Evolutionary conservation across 2,888 invertebrate species (phyloP), one percentile per base, ranked within the genome.

Genomic region (Leptothorax acervorum): DNA sequence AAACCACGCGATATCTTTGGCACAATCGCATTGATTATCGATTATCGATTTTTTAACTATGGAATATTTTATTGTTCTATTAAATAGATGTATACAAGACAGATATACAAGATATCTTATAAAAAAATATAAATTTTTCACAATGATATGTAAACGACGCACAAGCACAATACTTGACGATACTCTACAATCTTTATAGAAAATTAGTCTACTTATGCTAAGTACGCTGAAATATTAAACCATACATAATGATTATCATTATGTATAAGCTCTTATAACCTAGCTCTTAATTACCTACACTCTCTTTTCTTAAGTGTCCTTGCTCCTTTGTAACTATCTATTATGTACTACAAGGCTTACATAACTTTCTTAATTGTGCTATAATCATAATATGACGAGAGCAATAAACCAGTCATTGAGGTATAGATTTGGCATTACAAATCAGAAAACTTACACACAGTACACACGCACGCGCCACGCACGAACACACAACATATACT

Each of bases 91-190:
- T 87, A 91, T 90, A 68, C 66, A 42, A 65, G 63, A 66, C 28
- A 28, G 28, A 45, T 45, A 8, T 66, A 93, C 91, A 93, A 93
- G 92, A 93, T 93, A 93, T 12, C 1, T 93, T 94, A 93, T 92
- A 93, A 93, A 92, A 66, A 94, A 94, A 94, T 94, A 94, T 92
- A 93, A 92, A 93, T 91, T 87, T 88, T 89, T 83, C 75, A 60
- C 60, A 75, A 53, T 42, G 57, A 60, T 78, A 57, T 53, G 70
- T 65, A 85, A 85, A 83, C 45, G 18, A 81, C 45, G 60, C 51
- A 82, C 84, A 87, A 76, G 31, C 85, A 86, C 60, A 76, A 81
- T 51, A 85, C 65, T 76, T 11, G 51, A 83, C 45, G 75, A 55
- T 70, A 66, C 39, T 70, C 39, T 70, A 78, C 9, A 78, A 45